Percentiles rank a stretch among this genome's conserved stretches.
Conservation (phyloP, 92 coral and sea anemone species). For the Palythoa grandiflora region DNA sequence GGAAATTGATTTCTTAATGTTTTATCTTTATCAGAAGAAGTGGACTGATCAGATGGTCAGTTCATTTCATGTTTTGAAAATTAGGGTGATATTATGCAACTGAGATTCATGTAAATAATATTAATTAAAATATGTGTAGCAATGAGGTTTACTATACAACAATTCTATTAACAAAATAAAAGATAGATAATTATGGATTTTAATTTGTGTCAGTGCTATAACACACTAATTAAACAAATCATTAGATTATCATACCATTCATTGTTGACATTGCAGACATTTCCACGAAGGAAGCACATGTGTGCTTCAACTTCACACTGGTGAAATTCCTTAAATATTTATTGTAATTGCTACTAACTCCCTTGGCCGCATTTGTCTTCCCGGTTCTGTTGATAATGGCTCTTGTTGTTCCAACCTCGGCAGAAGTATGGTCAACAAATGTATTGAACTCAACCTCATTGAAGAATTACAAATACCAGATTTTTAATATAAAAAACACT, state of each 20-base stretch:
- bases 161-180: constrained; percentile 7
- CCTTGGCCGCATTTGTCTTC: constrained; percentile 12
- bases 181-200: constrained; percentile 1
- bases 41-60: constrained; percentile 14
- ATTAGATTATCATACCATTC: constrained; percentile 34
- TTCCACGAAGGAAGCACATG: constrained; percentile 69
- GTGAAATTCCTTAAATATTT: constrained; percentile 25
- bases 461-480: too few relatives aligned
- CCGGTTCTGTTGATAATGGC: constrained; percentile 60
- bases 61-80: neutral
- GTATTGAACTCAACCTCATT: constrained; percentile 47
- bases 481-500: too few relatives aligned
- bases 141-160: neutral
- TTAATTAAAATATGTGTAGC: too few relatives aligned
- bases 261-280: constrained; percentile 60
- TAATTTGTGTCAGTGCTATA: constrained; percentile 17
- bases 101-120: neutral
- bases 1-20: constrained; percentile 18
- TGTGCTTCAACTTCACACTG: constrained; percentile 36
- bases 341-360: constrained; percentile 7
- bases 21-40: constrained; percentile 17
- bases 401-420: constrained; percentile 58
- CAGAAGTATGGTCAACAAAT: constrained; percentile 50
- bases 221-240: constrained; percentile 2
- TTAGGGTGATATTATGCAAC: neutral